Base-by-base conservation (phyloP, 2,797 vertebrate species). In the Danio aesculapii region DNA sequence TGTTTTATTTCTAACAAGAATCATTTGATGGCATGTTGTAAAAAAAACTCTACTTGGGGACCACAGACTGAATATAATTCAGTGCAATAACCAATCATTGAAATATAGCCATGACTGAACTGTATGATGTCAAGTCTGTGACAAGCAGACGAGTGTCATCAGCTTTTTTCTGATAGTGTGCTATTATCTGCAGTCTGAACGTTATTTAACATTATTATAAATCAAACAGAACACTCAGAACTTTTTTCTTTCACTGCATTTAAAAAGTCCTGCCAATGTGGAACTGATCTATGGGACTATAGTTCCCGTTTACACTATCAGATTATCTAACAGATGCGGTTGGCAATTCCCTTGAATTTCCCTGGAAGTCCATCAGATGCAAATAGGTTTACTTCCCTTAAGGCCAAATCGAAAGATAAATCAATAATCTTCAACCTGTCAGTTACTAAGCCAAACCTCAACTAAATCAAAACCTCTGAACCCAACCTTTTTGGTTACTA, bases 301-400 rank as follows among this genome's bases (percentile, higher is more conserved):
- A 12, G 70, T 59, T 59, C 43, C 13, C 44, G 17, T 58, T 46
- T 30, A 9, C n/a, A 6, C 43, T 21, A 12, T 16, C n/a, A 14
- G 70, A 8, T 14, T 59, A 30, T 21, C 46, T 73, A 21, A 30
- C 5, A 73, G 17, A 6, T 4, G 7, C 0, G 14, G 1, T 1
- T 61, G 5, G 44, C 71, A 49, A 59, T 30, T 61, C 10, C 39
- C 74, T 76, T 55, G 21, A 76, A 64, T 39, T 74, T 62, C 44
- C 21, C 44, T 61, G 57, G 57, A 61, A 74, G 39, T 41, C 49
- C 1, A 0, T 50, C 62, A 5, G 12, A 64, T 0, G 1, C 59
- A 53, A 64, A 53, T 75, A 16, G 17, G 47, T 43, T 75, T 4
- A 43, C 9, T 6, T 14, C 47, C 46, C 8, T 61, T 44, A 50